Base-by-base conservation (phyloP, 2,113 vertebrate species). In the Stigmatopora nigra region DNA sequence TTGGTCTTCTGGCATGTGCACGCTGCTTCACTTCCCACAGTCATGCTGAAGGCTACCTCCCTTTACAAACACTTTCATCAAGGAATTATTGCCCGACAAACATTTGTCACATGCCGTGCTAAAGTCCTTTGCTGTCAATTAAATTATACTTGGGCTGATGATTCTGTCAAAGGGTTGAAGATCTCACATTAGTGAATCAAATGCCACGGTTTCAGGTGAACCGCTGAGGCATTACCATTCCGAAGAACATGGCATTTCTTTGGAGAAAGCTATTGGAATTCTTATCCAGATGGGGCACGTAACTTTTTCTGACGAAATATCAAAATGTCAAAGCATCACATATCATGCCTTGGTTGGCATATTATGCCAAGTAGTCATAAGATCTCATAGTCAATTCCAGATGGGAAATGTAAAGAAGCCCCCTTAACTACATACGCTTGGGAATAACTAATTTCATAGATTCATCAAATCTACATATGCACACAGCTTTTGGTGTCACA, bases 1-100 rank as follows among this genome's bases (percentile, higher is more conserved):
- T 74, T 48, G 78, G 76, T 79, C 59, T 53, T 41, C 68, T 82
- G 88, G 77, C 76, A 84, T 79, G 81, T 19, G 69, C 82, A 61
- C 49, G 69, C 67, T 25, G 67, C 67, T 79, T 71, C 71, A 67
- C 73, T 71, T 81, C 78, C 75, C 78, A 75, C 64, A 53, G 62
- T 14, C 12, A 7, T 88, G 83, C 84, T 59, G 84, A 84, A 87
- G 38, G n/a, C 56, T 66, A 65, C 69, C 68, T 73, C 68, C 13
- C 65, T 20, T 67, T 58, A 16, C 44, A 72, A 76, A 78, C 78
- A 72, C 65, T 78, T 82, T 71, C 1, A 83, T 84, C 73, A 82
- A 73, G 47, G 53, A 51, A 77, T 79, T 75, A 15, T 70, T 51
- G 35, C 63, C 53, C 73, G 66, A 69, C 25, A n/a, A 58, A 57